Evolutionary conservation across 2,888 invertebrate genomes (phyloP), one percentile per base, ranked within the genome.

Genomic region (Elaeidobius kamerunicus): DNA sequence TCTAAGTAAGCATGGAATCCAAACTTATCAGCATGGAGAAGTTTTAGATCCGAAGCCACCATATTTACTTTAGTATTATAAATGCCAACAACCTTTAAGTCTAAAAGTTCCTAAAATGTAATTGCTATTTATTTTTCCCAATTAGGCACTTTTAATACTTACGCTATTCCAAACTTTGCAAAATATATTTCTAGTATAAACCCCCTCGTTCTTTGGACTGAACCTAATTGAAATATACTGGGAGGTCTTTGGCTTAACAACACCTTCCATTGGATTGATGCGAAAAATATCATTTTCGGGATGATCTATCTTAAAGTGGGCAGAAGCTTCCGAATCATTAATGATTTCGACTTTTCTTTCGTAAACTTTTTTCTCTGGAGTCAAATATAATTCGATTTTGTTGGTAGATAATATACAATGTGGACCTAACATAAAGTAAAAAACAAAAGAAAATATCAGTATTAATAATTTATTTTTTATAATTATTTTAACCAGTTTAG

Each of bases 231-330:
- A n/a, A n/a, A n/a, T n/a, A n/a, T n/a, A n/a, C n/a, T n/a, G n/a
- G n/a, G n/a, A n/a, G n/a, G n/a, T n/a, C n/a, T n/a, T n/a, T n/a
- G n/a, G n/a, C n/a, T n/a, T n/a, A n/a, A n/a, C n/a, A n/a, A n/a
- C n/a, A n/a, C n/a, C n/a, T n/a, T n/a, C n/a, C n/a, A n/a, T n/a
- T n/a, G n/a, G n/a, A n/a, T n/a, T n/a, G n/a, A n/a, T n/a, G n/a
- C 65, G 64, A 58, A 75, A 75, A 11, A 67, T 52, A 30, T 63
- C 65, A 27, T 67, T 63, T 18, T 57, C 55, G 41, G 68, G 66
- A 30, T 61, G 58, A 39, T 74, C 72, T 16, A 75, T 70, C 53
- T 70, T 65, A 53, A 70, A 75, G 14, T 46, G 61, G 2, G 72
- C 70, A 0, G 65, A 45, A 14, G 65, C 57, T 12, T 60, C 58